Evolutionary conservation across 1,140 invertebrate species (phyloP).

Genomic region (Trachymyrmex cornetzi): DNA sequence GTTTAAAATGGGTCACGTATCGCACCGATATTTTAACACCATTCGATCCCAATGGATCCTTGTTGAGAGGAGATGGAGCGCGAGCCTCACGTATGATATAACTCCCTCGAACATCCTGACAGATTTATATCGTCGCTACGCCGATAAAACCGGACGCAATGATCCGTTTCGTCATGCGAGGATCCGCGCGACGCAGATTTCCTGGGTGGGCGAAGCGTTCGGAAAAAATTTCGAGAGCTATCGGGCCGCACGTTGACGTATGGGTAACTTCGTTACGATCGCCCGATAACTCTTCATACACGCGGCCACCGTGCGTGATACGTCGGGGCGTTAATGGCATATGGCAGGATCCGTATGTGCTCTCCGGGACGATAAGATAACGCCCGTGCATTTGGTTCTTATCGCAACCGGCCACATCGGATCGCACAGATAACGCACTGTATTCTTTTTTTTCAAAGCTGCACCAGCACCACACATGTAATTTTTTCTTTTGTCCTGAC

Average conservation of each 20-base stretch:
- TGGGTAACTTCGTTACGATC: constrained; percentile 64
- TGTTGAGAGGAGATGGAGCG: constrained; percentile 45
- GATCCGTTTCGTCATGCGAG: constrained; percentile 57
- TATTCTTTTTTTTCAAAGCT: constrained; percentile 44
- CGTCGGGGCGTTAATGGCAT: constrained; percentile 79
- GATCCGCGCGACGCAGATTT: constrained; percentile 54
- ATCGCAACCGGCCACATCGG: constrained; percentile 67
- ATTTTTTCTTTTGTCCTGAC: constrained; percentile 40
- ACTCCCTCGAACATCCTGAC: constrained; percentile 50
- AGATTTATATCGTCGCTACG: constrained; percentile 54
- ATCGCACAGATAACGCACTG: constrained; percentile 22
- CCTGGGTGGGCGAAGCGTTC: constrained; percentile 30
- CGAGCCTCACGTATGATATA: constrained; percentile 51
- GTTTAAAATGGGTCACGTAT: neutral
- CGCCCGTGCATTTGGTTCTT: constrained; percentile 76
- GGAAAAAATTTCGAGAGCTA: constrained; percentile 54
- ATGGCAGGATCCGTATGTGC: constrained; percentile 70
- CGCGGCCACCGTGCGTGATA: constrained; percentile 57
- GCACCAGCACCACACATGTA: neutral
- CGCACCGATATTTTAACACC: constrained; percentile 39
- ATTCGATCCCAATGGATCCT: constrained; percentile 30
- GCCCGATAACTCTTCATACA: constrained; percentile 70
- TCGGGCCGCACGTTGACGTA: constrained; percentile 51
- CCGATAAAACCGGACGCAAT: constrained; percentile 57
- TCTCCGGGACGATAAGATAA: constrained; percentile 79